phyloP scores from a whole-genome alignment of 1,140 invertebrate species.

The Choristoneura fumiferana region DNA sequence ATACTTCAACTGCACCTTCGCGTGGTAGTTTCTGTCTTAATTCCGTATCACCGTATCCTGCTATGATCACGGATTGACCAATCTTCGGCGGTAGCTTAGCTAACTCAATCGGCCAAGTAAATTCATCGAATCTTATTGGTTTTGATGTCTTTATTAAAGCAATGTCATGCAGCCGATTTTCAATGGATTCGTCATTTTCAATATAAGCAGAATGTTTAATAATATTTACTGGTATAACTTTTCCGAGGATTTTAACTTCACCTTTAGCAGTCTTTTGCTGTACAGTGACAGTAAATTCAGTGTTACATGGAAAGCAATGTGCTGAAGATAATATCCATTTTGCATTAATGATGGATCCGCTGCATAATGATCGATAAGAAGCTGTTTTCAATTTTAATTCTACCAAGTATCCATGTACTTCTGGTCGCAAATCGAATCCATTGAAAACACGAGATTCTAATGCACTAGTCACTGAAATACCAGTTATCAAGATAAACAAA shows the following conservation, averaged over 20 bases:
- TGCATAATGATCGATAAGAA: slow-evolving; percentile 11
- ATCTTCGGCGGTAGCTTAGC: not conserved
- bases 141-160: slow-evolving; percentile 25
- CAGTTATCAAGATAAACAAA: not conserved
- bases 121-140: slow-evolving; percentile 20
- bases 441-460: slow-evolving; percentile 20
- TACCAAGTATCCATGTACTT: slow-evolving; percentile 23
- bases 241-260: not conserved
- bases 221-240: slow-evolving; percentile 8
- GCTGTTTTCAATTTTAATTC: slow-evolving; percentile 7
- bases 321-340: slow-evolving; percentile 32
- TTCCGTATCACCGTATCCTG: slow-evolving; percentile 29
- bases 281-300: slow-evolving; percentile 8
- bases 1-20: slow-evolving; percentile 22
- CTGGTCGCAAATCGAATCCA: not conserved
- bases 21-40: not conserved
- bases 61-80: slow-evolving; percentile 24
- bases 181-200: not conserved
- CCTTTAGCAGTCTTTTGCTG: slow-evolving; percentile 11
- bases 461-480: not conserved
- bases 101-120: slow-evolving; percentile 23
- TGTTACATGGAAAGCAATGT: slow-evolving; percentile 22
- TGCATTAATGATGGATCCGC: slow-evolving; percentile 28
- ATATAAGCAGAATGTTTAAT: slow-evolving; percentile 2
- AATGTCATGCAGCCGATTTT: slow-evolving; percentile 24